phyloP scores from a whole-genome alignment of 2,113 vertebrate genomes.

The Monarcha castaneiventris region DNA sequence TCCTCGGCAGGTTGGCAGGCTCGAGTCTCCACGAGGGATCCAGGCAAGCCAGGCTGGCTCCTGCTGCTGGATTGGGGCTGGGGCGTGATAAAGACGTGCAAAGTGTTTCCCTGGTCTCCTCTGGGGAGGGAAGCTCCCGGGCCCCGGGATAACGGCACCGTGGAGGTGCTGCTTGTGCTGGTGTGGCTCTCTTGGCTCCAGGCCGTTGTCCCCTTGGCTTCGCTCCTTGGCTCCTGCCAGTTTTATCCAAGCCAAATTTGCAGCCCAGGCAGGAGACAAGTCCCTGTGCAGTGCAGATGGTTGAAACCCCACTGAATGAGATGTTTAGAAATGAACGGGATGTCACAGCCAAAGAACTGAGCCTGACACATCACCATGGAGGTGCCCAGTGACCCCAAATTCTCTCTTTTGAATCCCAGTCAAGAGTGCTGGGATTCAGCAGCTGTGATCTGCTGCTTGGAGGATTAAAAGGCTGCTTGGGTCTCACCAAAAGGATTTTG shows the following conservation, averaged over 20 bases:
- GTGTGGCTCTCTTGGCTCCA: not conserved
- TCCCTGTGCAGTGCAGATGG: conserved; percentile 43
- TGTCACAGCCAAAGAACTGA: not conserved
- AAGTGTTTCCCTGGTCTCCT: not conserved
- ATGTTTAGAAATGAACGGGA: not conserved
- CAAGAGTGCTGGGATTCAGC: not conserved
- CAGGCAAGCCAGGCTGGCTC: conserved; percentile 35
- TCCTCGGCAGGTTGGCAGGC: conserved; percentile 55
- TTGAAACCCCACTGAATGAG: conserved; percentile 30
- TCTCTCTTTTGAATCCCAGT: conserved; percentile 4
- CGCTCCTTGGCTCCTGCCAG: not conserved
- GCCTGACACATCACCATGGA: not conserved
- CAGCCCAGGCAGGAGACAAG: not conserved
- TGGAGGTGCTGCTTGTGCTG: not conserved
- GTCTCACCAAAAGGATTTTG: not conserved
- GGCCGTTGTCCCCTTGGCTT: not conserved
- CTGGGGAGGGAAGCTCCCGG: not conserved
- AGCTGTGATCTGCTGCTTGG: conserved; percentile 18
- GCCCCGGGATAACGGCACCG: accelerated
- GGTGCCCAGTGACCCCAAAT: not conserved
- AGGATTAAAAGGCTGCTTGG: conserved; percentile 33
- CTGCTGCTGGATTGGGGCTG: not conserved
- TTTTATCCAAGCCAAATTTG: not conserved
- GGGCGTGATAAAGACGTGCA: conserved; percentile 7
- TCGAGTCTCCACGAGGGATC: not conserved